Percentiles rank a stretch among this genome's conserved stretches.
Evolutionary conservation across 1,140 invertebrate genomes (phyloP).

Genomic region (Heliconius congener): DNA sequence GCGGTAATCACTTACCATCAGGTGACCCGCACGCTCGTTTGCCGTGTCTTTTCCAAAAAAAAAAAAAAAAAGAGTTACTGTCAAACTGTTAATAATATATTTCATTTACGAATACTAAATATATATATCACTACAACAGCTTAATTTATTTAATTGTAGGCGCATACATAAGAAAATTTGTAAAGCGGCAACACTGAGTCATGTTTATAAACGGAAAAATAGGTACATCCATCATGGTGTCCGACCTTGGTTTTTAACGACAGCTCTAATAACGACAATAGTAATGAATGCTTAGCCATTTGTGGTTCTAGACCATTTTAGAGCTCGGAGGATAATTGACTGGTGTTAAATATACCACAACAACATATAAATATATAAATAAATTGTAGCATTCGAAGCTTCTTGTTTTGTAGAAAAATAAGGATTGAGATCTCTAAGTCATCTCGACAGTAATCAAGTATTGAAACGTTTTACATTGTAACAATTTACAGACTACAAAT

Average conservation of each 20-base stretch:
- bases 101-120: too few relatives aligned
- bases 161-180: conserved; percentile 1
- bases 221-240: conserved; percentile 23
- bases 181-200: conserved; percentile 30
- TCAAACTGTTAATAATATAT: too few relatives aligned
- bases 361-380: not conserved
- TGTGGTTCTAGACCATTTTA: not conserved
- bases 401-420: not conserved
- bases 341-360: not conserved
- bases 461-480: too few relatives aligned
- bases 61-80: too few relatives aligned
- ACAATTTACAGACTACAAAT: too few relatives aligned
- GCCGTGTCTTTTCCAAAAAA: too few relatives aligned
- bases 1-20: too few relatives aligned
- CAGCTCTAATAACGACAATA: conserved; percentile 30
- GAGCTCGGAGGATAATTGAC: not conserved
- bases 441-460: too few relatives aligned
- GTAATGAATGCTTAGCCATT: conserved; percentile 25
- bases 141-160: not conserved
- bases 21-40: too few relatives aligned
- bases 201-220: conserved; percentile 42
- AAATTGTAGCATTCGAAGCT: not conserved
- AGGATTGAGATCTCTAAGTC: not conserved
- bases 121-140: not conserved
- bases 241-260: conserved; percentile 44